Conservation (phyloP, 2,888 invertebrate species). For the Standfussiana lucernea region DNA sequence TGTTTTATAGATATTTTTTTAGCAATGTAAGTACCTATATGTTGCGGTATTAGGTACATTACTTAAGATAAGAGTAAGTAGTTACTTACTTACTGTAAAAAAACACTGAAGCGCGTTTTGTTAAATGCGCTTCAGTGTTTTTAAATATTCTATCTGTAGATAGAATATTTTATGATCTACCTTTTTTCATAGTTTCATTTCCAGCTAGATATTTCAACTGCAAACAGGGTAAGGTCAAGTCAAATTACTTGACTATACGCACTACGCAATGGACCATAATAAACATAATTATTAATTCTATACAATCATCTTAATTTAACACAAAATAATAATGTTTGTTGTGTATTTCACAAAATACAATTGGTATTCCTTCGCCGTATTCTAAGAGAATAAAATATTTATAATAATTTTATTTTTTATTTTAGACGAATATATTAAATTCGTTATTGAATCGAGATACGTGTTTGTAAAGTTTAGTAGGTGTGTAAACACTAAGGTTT, state of each 20-base stretch:
- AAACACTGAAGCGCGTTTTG: not conserved
- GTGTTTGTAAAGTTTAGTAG: conserved; percentile 11
- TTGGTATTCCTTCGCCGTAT: not conserved
- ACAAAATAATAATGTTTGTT: conserved; percentile 20
- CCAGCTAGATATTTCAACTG: too few relatives aligned
- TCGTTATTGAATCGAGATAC: conserved; percentile 11
- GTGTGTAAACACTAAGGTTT: not conserved
- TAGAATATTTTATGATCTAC: not conserved
- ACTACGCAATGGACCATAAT: not conserved
- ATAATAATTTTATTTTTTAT: too few relatives aligned
- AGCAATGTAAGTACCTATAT: not conserved
- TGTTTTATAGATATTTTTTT: not conserved
- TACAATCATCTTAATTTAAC: too few relatives aligned
- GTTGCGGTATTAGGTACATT: not conserved
- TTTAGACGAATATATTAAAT: too few relatives aligned
- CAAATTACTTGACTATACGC: too few relatives aligned
- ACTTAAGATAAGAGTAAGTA: too few relatives aligned
- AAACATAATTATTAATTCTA: conserved; percentile 18
- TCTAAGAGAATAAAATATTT: conserved; percentile 17
- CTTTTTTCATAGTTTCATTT: too few relatives aligned
- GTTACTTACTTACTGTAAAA: not conserved
- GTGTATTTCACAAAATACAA: conserved; percentile 7
- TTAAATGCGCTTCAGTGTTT: too few relatives aligned
- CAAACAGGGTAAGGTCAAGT: too few relatives aligned
- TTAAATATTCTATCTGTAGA: too few relatives aligned